Conservation (phyloP, 2,888 invertebrate species). For the Sphaerophoria taeniata region DNA sequence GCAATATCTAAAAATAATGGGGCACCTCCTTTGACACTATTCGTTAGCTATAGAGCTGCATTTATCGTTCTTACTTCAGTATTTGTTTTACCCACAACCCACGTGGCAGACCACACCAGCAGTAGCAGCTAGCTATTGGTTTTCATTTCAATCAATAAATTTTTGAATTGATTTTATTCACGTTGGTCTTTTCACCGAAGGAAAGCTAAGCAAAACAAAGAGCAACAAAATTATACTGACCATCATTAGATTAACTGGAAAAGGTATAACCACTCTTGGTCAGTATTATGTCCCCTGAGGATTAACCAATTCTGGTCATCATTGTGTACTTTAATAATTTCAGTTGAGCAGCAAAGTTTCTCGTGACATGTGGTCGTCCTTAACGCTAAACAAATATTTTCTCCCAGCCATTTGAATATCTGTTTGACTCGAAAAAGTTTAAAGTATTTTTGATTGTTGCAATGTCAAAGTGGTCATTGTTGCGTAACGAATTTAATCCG, state of each 20-base stretch:
- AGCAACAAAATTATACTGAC: neutral
- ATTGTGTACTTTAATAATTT: conserved; percentile 30
- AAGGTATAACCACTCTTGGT: neutral
- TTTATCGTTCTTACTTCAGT: too few relatives aligned
- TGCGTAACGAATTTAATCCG: conserved; percentile 75
- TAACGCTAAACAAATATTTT: neutral
- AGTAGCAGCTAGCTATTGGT: conserved; percentile 32
- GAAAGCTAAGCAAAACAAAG: conserved; percentile 27
- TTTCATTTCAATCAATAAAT: conserved; percentile 56
- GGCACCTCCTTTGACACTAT: conserved; percentile 47
- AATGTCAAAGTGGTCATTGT: conserved; percentile 76
- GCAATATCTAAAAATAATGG: conserved; percentile 70
- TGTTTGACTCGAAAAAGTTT: neutral
- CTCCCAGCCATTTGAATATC: conserved; percentile 9
- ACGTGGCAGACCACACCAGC: too few relatives aligned
- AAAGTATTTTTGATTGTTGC: neutral
- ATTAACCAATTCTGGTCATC: conserved; percentile 51
- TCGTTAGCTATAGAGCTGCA: too few relatives aligned
- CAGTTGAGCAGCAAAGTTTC: conserved; percentile 45
- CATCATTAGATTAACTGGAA: conserved; percentile 3
- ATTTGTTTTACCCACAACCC: too few relatives aligned
- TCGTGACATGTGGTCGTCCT: conserved; percentile 39
- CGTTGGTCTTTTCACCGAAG: conserved; percentile 48
- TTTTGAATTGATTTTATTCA: conserved; percentile 70
- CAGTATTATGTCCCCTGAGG: neutral